Evolutionary conservation across 2,113 vertebrate genomes (phyloP).

Genomic region (Indicator maculatus): DNA sequence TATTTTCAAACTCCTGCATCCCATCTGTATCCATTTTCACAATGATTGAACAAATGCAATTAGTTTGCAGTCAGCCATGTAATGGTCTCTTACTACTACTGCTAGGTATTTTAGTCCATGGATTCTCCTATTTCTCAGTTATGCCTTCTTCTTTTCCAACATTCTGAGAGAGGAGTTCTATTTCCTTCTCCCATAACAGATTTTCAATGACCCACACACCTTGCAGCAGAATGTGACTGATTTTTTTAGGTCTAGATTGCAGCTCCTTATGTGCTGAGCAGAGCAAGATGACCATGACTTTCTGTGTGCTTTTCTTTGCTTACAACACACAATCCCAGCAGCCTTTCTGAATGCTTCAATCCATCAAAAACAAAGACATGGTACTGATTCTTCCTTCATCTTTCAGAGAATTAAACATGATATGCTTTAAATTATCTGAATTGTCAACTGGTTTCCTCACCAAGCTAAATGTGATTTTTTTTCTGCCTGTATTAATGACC

Average conservation of each 20-base stretch:
- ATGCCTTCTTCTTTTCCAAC: constrained; percentile 13
- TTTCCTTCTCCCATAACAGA: background rate
- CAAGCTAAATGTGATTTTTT: background rate
- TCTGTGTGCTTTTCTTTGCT: background rate
- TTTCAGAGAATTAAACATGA: background rate
- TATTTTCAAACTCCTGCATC: constrained; percentile 64
- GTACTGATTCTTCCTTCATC: background rate
- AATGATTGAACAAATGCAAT: constrained; percentile 80
- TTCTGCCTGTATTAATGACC: background rate
- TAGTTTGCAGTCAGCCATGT: constrained; percentile 79
- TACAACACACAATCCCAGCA: background rate
- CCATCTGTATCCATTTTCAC: constrained; percentile 78
- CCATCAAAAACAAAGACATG: background rate
- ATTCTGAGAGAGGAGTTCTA: background rate
- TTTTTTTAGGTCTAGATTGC: background rate
- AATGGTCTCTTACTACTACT: constrained; percentile 74
- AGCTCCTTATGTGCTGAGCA: background rate
- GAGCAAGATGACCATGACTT: background rate
- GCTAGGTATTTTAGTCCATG: constrained; percentile 51
- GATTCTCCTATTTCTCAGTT: constrained; percentile 36
- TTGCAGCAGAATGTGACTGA: background rate
- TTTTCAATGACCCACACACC: background rate
- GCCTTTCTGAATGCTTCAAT: background rate
- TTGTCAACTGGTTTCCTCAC: background rate
- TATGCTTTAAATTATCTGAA: background rate